Evolutionary conservation across 2,797 vertebrate species (phyloP), one percentile per base, ranked within the genome.

Genomic region (Smutsia temminckii): DNA sequence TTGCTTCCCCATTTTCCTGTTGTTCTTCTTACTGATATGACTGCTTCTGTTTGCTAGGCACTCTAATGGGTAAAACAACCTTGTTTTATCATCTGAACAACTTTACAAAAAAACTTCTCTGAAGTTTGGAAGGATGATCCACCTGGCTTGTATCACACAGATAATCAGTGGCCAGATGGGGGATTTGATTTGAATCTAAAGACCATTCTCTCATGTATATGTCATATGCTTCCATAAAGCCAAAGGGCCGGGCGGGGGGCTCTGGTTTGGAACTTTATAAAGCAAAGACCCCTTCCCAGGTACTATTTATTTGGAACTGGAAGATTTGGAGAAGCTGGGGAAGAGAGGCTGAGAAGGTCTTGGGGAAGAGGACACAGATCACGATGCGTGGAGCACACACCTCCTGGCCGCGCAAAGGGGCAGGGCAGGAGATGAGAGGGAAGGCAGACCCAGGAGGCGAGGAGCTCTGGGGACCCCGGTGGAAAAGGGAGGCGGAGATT

Each of bases 381-480:
- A 55, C 20, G 25, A 2, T 13, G 8, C 20, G 14, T 12, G 27
- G 75, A 12, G 11, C 14, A 5, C 3, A 16, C 46, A 46, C 10
- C 46, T 46, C 46, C 14, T 53, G 72, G 89, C 3, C 9, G 27
- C 13, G 57, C 49, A 59, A 59, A 27, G 46, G 25, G 2, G 2
- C 9, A 40, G 37, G 57, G 74, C 2, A 0, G 17, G 46, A 1
- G 6, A 0, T 1, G 53, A 46, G 8, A 21, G 18, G 17, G 51
- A 29, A 66, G 29, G 3, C 12, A 8, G 10, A 2, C 23, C 12
- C n/a, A 6, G 14, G 27, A 77, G 53, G 46, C 0, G 0, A 29
- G 10, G 49, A 8, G 4, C 1, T 40, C 68, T 46, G 13, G 40
- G 37, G 8, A 27, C 3, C 20, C 51, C 42, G 4, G 18, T 0